Conservation (phyloP, 2,797 vertebrate species). For the Pelodytes ibericus region DNA sequence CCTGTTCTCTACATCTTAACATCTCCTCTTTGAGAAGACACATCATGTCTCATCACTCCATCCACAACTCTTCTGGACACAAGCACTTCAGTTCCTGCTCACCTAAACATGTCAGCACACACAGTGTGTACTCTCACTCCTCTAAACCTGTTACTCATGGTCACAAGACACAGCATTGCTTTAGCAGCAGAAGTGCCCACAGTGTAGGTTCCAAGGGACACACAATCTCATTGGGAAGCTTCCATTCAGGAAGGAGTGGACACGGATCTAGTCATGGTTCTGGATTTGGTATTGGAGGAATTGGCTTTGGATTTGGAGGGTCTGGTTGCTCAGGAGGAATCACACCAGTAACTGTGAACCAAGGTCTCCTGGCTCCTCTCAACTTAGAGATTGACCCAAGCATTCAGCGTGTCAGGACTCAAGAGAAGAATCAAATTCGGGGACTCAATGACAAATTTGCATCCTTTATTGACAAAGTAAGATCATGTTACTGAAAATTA, state of each 20-base stretch:
- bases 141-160: slow-evolving; percentile 1
- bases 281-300: slow-evolving; percentile 22
- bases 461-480: slow-evolving; percentile 85
- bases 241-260: slow-evolving; percentile 32
- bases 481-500: too few species aligned
- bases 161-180: slow-evolving; percentile 13
- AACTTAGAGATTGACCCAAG: slow-evolving; percentile 78
- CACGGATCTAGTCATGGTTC: slow-evolving; percentile 21
- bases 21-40: background rate
- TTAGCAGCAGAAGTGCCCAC: slow-evolving; percentile 27
- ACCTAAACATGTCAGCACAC: slow-evolving; percentile 24
- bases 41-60: slow-evolving; percentile 29
- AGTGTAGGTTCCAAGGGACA: slow-evolving; percentile 14
- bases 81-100: slow-evolving; percentile 19
- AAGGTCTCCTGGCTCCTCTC: slow-evolving; percentile 69
- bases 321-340: slow-evolving; percentile 57
- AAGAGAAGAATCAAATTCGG: slow-evolving; percentile 89
- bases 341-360: slow-evolving; percentile 81
- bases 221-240: slow-evolving; percentile 29
- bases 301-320: slow-evolving; percentile 36
- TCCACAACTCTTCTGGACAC: background rate
- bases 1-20: too few species aligned
- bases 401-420: slow-evolving; percentile 74
- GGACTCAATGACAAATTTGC: slow-evolving; percentile 86
- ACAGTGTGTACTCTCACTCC: slow-evolving; percentile 2